phyloP scores from a whole-genome alignment of 2,797 vertebrate genomes.

The Alcedo atthis region DNA sequence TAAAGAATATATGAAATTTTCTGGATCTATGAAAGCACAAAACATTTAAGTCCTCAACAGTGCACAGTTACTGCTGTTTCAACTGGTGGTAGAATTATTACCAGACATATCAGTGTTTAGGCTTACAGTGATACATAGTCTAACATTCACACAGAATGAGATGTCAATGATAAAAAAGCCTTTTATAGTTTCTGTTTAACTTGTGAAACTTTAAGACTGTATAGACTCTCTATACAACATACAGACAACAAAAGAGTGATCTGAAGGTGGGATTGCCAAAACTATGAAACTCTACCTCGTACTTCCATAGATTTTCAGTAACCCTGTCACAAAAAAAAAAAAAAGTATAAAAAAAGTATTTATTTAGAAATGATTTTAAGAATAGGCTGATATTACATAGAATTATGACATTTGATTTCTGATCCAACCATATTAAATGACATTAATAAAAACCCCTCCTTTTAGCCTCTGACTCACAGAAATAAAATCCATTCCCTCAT shows the following conservation, averaged over 20 bases:
- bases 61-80: neutral
- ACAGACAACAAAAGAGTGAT: neutral
- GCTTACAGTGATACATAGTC: neutral
- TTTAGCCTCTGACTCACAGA: neutral
- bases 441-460: neutral
- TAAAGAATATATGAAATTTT: neutral
- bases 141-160: neutral
- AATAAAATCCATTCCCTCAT: conserved; percentile 10
- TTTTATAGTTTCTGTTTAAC: neutral
- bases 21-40: neutral
- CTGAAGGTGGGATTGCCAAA: neutral
- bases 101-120: neutral
- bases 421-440: neutral
- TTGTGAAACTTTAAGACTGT: neutral
- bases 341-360: neutral
- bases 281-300: neutral
- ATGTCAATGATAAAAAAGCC: neutral
- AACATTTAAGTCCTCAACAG: neutral
- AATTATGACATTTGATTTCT: neutral
- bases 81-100: neutral
- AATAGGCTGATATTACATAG: neutral
- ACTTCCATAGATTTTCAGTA: neutral
- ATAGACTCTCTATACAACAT: neutral
- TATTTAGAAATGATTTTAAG: neutral
- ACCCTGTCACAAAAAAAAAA: neutral